phyloP scores from a whole-genome alignment of 2,113 vertebrate genomes.

The Cairina moschata region DNA sequence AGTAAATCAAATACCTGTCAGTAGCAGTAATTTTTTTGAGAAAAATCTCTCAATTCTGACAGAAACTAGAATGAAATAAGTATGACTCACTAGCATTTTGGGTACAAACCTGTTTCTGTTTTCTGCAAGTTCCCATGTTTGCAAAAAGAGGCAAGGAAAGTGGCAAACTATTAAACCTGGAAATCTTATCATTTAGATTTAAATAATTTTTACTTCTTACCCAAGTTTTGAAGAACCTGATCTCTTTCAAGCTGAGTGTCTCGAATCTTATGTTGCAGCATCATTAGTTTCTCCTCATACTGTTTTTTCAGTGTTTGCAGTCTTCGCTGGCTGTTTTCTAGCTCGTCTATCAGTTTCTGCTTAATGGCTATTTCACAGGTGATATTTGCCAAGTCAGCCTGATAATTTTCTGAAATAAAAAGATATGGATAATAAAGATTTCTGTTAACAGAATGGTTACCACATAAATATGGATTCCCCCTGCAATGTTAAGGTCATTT shows the following conservation, averaged over 20 bases:
- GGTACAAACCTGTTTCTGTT: neutral
- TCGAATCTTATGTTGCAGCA: constrained; percentile 95
- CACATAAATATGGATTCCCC: neutral
- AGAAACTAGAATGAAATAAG: neutral
- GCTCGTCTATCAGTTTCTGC: constrained; percentile 97
- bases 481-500: neutral
- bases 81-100: neutral
- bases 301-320: constrained; percentile 95
- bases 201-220: constrained; percentile 70
- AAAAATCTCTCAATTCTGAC: neutral
- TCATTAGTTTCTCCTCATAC: constrained; percentile 96
- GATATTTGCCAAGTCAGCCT: constrained; percentile 97
- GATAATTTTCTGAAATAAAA: constrained; percentile 86
- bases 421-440: neutral
- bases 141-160: neutral
- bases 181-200: neutral
- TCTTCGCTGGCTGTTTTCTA: constrained; percentile 97
- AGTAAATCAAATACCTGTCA: neutral
- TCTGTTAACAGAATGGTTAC: neutral
- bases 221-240: constrained; percentile 96
- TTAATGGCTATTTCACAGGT: constrained; percentile 99
- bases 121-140: neutral
- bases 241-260: constrained; percentile 98
- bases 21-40: neutral
- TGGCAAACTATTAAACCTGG: neutral